Percentiles rank a stretch among this genome's conserved stretches.
Evolutionary conservation across 2,797 vertebrate species (phyloP).

Genomic region (Hippoglossus hippoglossus): DNA sequence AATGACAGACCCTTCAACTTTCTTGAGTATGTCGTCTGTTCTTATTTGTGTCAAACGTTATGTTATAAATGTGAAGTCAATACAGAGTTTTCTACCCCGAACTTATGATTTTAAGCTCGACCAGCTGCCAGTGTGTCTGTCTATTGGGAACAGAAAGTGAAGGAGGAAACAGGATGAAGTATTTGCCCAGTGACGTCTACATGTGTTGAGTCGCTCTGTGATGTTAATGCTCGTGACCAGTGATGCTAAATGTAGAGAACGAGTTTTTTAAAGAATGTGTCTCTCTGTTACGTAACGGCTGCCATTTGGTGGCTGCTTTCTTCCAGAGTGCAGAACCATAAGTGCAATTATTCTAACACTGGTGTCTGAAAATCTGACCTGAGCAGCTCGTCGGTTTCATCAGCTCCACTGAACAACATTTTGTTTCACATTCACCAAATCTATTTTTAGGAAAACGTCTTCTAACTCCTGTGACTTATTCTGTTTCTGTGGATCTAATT

Average conservation of each 20-base stretch:
- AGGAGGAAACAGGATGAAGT: constrained; percentile 2
- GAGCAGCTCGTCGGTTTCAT: not conserved
- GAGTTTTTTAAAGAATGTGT: constrained; percentile 2
- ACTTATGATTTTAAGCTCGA: not conserved
- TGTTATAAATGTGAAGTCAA: too few relatives aligned
- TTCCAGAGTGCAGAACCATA: constrained; percentile 15
- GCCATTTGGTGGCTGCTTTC: constrained; percentile 36
- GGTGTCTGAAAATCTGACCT: constrained; percentile 13
- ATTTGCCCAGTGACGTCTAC: not conserved
- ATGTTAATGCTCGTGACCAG: constrained; percentile 23
- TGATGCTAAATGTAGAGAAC: constrained; percentile 29
- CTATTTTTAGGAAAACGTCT: constrained; percentile 1
- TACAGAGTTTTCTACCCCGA: too few relatives aligned
- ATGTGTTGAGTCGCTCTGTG: constrained; percentile 39
- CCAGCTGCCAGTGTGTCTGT: constrained; percentile 9
- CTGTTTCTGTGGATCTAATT: constrained; percentile 18
- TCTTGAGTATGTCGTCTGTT: too few relatives aligned
- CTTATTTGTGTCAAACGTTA: too few relatives aligned
- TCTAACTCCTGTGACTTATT: constrained; percentile 11
- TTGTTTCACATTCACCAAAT: constrained; percentile 19
- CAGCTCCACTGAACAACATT: not conserved
- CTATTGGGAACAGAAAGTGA: constrained; percentile 7
- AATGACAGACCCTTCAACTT: too few relatives aligned
- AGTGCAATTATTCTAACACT: constrained; percentile 20
- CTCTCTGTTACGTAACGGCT: constrained; percentile 38